Conservation (phyloP, 2,888 invertebrate species). For the Temnothorax ravouxi region DNA sequence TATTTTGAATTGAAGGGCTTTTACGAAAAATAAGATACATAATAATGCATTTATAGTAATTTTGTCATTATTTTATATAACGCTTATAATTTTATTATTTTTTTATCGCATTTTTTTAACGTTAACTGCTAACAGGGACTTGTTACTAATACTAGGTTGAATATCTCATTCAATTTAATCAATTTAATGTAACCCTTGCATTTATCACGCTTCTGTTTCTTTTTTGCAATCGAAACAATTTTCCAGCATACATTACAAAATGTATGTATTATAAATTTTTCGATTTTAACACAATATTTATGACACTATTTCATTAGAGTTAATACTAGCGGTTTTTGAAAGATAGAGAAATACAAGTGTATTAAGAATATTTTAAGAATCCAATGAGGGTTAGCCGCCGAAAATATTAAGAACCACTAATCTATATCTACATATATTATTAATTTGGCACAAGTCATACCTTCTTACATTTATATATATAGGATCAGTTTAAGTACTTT, state of each 20-base stretch:
- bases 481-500: conserved; percentile 34
- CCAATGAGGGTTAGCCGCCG: not conserved
- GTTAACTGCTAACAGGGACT: conserved; percentile 72
- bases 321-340: conserved; percentile 3
- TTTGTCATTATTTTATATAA: conserved; percentile 16
- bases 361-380: not conserved
- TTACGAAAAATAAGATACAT: not conserved
- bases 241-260: not conserved
- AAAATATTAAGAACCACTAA: not conserved
- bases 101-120: conserved; percentile 44
- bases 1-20: not conserved
- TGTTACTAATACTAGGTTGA: conserved; percentile 48
- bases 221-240: not conserved
- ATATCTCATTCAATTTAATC: conserved; percentile 42
- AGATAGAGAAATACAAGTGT: not conserved
- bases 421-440: not conserved
- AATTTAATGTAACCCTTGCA: not conserved
- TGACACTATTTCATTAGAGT: not conserved
- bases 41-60: not conserved
- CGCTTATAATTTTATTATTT: conserved; percentile 42
- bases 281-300: not conserved
- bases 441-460: not conserved
- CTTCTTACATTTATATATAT: not conserved
- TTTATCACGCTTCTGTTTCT: not conserved
- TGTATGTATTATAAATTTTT: not conserved